Percentiles rank a stretch among this genome's conserved stretches.
phyloP scores from a whole-genome alignment of 2,113 vertebrate genomes.

The Benitochromis conjunctus region DNA sequence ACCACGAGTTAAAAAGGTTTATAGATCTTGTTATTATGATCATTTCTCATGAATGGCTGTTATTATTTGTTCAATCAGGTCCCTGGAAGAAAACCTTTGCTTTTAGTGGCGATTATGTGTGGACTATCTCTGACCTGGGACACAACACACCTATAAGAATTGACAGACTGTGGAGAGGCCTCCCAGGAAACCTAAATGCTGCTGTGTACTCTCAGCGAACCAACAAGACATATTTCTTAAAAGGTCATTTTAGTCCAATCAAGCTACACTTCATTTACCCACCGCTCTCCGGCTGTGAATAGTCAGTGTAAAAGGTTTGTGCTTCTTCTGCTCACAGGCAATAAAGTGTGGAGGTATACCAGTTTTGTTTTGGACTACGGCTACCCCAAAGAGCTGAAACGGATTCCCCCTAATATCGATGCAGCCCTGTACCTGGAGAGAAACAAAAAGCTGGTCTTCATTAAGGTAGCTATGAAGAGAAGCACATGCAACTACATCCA shows the following conservation, averaged over 20 bases:
- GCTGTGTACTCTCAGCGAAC: constrained; percentile 83
- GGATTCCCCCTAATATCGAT: constrained; percentile 76
- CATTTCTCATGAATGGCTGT: not conserved
- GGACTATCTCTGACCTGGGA: constrained; percentile 83
- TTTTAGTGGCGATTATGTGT: constrained; percentile 86
- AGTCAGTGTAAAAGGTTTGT: not conserved
- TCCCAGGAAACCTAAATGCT: constrained; percentile 82
- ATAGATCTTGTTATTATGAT: not conserved
- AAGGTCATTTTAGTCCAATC: constrained; percentile 67
- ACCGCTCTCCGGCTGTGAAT: not conserved
- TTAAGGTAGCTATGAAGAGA: constrained; percentile 76
- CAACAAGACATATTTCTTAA: constrained; percentile 84
- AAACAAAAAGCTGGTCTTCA: constrained; percentile 84
- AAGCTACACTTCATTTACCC: not conserved
- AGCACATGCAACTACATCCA: not conserved
- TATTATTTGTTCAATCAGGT: constrained; percentile 58
- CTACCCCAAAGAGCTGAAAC: constrained; percentile 80
- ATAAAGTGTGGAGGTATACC: constrained; percentile 81
- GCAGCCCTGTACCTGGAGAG: constrained; percentile 81
- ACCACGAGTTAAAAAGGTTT: not conserved
- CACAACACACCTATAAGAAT: constrained; percentile 74
- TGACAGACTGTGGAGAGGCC: constrained; percentile 76
- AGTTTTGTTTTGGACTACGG: constrained; percentile 77
- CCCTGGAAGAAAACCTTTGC: constrained; percentile 83
- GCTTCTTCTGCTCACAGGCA: constrained; percentile 61